These are phyloP conservation scores for Myoxocephalus aenaeus DNA, from an alignment of 2,797 vertebrate species.

Conservation along the genomic window DNA sequence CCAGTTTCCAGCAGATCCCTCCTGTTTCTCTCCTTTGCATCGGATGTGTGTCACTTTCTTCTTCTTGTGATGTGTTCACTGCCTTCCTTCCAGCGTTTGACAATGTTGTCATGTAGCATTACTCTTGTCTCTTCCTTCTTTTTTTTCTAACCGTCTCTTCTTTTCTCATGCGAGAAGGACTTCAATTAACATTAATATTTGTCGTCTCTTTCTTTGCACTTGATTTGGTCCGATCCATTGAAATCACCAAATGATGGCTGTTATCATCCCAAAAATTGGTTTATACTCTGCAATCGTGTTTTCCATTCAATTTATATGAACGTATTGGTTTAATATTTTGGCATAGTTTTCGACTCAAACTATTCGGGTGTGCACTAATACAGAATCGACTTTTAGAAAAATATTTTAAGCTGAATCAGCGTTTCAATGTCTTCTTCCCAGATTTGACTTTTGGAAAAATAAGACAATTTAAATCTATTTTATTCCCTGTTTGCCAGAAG, in stretches of 20 bases:
- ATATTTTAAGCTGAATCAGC: not conserved
- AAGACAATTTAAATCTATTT: not conserved
- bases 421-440: not conserved
- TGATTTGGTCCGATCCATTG: not conserved
- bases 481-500: slow-evolving; percentile 3
- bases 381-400: not conserved
- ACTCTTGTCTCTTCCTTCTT: not conserved
- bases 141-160: not conserved
- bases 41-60: slow-evolving; percentile 33
- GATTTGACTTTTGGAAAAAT: not conserved
- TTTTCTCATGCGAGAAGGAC: not conserved
- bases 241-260: not conserved
- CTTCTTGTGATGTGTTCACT: slow-evolving; percentile 19
- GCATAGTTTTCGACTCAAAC: not conserved
- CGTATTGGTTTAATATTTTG: slow-evolving; percentile 1
- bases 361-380: not conserved
- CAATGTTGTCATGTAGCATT: not conserved
- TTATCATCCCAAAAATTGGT: not conserved
- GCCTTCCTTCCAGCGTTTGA: slow-evolving; percentile 4
- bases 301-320: not conserved
- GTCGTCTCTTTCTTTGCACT: not conserved
- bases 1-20: slow-evolving; percentile 34
- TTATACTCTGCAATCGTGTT: not conserved
- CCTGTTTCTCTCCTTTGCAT: slow-evolving; percentile 8
- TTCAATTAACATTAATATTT: not conserved